A percentile compares a stretch with the other conserved stretches of the same genome.
Conservation (phyloP, 2,797 vertebrate species). For the Aphelocoma californica region DNA sequence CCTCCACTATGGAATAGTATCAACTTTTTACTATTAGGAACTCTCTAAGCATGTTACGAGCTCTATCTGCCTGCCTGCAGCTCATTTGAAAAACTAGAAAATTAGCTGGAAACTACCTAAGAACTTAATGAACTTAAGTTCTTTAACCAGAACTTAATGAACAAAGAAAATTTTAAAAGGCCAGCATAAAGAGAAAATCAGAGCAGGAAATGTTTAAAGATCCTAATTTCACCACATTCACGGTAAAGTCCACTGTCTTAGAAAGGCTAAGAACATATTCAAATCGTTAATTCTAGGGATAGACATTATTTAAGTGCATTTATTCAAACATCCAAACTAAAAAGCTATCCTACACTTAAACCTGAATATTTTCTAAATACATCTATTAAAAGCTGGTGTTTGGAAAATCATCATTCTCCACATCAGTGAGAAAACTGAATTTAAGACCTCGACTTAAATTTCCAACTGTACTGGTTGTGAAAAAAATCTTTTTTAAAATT, state of each 20-base stretch:
- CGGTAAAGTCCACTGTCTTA: not conserved
- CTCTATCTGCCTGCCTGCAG: not conserved
- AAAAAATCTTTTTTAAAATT: not conserved
- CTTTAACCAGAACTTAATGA: not conserved
- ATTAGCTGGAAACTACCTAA: not conserved
- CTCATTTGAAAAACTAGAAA: not conserved
- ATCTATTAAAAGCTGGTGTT: not conserved
- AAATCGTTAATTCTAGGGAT: not conserved
- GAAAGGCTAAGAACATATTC: not conserved
- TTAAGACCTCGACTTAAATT: not conserved
- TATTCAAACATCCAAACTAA: not conserved
- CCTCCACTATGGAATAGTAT: not conserved
- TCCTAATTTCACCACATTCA: not conserved
- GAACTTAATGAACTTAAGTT: no score
- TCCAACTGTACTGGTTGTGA: not conserved
- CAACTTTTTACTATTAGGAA: not conserved
- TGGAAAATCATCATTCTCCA: not conserved
- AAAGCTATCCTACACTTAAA: not conserved
- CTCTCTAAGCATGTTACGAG: not conserved
- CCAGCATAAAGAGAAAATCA: not conserved
- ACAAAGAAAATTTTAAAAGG: not conserved
- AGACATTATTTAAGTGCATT: not conserved
- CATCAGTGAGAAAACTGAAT: not conserved
- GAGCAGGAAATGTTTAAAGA: not conserved
- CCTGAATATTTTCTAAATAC: not conserved